Evolutionary conservation across 1,140 invertebrate species (phyloP).

Genomic region (Sitophilus oryzae): DNA sequence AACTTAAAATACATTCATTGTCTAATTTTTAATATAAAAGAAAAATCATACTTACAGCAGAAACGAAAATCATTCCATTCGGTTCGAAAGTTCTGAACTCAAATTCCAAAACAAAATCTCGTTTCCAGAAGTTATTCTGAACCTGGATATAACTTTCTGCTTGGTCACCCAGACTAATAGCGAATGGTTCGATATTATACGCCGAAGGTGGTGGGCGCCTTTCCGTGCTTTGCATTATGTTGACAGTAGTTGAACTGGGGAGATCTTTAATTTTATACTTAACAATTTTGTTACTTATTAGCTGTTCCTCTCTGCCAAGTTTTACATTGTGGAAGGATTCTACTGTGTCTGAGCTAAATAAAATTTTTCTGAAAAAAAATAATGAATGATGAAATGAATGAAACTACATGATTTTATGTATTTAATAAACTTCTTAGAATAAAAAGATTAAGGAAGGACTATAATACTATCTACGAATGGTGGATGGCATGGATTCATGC

Average conservation of each 20-base stretch:
- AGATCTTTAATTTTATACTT: slow-evolving; percentile 12
- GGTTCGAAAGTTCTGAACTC: slow-evolving; percentile 81
- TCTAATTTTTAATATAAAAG: not conserved
- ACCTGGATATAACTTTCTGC: slow-evolving; percentile 69
- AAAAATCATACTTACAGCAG: slow-evolving; percentile 52
- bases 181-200: slow-evolving; percentile 41
- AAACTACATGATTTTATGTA: too few species aligned
- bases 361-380: slow-evolving; percentile 24
- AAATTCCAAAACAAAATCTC: slow-evolving; percentile 70
- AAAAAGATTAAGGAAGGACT: too few species aligned
- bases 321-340: slow-evolving; percentile 58
- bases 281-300: slow-evolving; percentile 26
- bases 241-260: slow-evolving; percentile 17
- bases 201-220: not conserved
- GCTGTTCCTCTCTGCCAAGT: slow-evolving; percentile 61
- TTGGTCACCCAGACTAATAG: slow-evolving; percentile 80
- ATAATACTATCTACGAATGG: too few species aligned
- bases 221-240: slow-evolving; percentile 9
- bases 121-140: slow-evolving; percentile 58
- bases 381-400: too few species aligned
- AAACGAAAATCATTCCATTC: slow-evolving; percentile 72
- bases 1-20: not conserved
- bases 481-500: too few species aligned
- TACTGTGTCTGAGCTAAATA: slow-evolving; percentile 30
- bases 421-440: too few species aligned